Percentiles rank a stretch among this genome's conserved stretches.
phyloP scores from a whole-genome alignment of 2,113 vertebrate genomes.

The Saguinus imperator region DNA sequence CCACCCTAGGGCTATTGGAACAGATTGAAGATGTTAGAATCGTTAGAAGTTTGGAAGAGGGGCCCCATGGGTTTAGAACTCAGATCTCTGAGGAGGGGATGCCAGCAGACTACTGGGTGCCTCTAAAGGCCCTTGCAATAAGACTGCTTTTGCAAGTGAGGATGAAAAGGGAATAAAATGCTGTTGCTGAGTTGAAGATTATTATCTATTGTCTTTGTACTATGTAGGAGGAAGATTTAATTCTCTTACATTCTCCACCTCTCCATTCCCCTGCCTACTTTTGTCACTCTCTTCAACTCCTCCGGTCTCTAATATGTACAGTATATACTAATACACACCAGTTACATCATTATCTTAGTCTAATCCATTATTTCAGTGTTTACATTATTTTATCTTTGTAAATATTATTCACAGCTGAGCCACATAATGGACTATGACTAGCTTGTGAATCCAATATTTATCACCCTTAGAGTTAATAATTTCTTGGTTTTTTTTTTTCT shows the following conservation, averaged over 20 bases:
- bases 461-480: neutral
- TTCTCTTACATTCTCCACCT: neutral
- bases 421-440: neutral
- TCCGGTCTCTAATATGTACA: neutral
- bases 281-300: neutral
- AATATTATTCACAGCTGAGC: constrained; percentile 15
- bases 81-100: neutral
- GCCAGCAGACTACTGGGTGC: neutral
- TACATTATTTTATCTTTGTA: neutral
- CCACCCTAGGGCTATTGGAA: neutral
- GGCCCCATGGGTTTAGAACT: neutral
- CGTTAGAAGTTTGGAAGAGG: neutral
- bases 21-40: neutral
- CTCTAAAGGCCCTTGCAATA: neutral
- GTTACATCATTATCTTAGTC: neutral
- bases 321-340: neutral
- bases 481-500: neutral
- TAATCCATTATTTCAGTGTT: neutral
- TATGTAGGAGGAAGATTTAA: neutral
- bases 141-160: neutral
- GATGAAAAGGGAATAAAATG: neutral
- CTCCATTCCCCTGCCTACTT: neutral
- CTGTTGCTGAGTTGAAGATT: neutral
- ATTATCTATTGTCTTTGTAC: neutral
- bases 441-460: neutral